These are phyloP conservation scores for Papio anubis DNA, from an alignment of 2,113 vertebrate genomes.

Conservation along the genomic window DNA sequence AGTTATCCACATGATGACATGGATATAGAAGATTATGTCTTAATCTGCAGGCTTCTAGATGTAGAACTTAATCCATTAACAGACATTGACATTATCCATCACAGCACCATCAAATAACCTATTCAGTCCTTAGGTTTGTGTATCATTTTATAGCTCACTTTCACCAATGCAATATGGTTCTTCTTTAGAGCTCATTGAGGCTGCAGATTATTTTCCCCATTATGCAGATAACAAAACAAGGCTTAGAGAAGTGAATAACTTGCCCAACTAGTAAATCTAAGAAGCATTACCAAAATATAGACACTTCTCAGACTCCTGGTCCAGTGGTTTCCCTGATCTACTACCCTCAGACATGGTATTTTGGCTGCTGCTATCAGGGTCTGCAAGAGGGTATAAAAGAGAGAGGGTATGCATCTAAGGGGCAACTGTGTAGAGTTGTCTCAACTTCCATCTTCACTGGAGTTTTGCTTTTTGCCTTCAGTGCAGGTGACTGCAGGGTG, in stretches of 20 bases:
- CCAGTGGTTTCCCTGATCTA: neutral
- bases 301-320: neutral
- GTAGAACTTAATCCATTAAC: too few species aligned
- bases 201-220: neutral
- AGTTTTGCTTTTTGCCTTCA: neutral
- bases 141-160: neutral
- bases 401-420: neutral
- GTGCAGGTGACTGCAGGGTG: neutral
- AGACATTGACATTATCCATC: neutral
- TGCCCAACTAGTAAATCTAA: neutral
- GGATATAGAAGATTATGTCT: neutral
- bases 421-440: neutral
- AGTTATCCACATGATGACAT: neutral
- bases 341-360: neutral
- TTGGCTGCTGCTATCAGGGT: neutral
- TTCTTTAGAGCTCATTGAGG: neutral
- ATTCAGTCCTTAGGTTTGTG: neutral
- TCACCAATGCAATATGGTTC: neutral
- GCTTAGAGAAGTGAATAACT: neutral
- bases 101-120: neutral
- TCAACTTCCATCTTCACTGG: neutral
- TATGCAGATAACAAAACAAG: neutral
- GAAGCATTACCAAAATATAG: neutral
- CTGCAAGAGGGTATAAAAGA: neutral
- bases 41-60: neutral